Evolutionary conservation across 2,113 vertebrate genomes (phyloP), one percentile per base, ranked within the genome.

Genomic region (Siniperca chuatsi): DNA sequence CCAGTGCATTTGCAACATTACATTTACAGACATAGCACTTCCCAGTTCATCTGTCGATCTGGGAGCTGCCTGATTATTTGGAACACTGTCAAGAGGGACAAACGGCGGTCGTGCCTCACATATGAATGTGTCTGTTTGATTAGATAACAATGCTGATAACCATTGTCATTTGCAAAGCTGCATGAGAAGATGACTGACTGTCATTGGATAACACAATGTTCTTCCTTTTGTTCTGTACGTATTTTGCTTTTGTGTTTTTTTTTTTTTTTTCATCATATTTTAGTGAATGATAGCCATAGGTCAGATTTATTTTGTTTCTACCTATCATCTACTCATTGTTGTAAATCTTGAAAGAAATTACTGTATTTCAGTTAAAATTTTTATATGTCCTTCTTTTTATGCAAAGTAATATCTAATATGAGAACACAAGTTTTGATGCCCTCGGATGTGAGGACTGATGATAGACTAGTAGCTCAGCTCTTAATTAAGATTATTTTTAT

Each of bases 51-150:
- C 52, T 54, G 72, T 25, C 79, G 65, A 76, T 88, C 58, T 74
- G 79, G 70, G 46, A 67, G 69, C 66, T 42, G 78, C 35, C 64
- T 65, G 70, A 80, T 84, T 67, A 82, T 78, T 35, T 33, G 83
- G 69, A 87, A 79, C 69, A 57, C 44, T 70, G 69, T 83, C 70
- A 79, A 62, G 55, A 15, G 70, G 75, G 33, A 86, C 81, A 85
- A 88, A 81, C 21, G 64, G 82, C 40, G 61, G 70, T 71, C 29
- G 33, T 84, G 78, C 81, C 79, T 86, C 83, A 77, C 73, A 86
- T 76, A 72, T 60, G 58, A 85, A 85, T 61, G 66, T 33, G 85
- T 78, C 76, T 81, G 70, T 57, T 42, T 77, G 84, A 92, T 87
- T 87, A 83, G 82, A 82, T 86, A 84, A 84, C 60, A 67, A 54